Conservation (phyloP, 2,113 vertebrate genomes). For the Gila orcuttii region DNA sequence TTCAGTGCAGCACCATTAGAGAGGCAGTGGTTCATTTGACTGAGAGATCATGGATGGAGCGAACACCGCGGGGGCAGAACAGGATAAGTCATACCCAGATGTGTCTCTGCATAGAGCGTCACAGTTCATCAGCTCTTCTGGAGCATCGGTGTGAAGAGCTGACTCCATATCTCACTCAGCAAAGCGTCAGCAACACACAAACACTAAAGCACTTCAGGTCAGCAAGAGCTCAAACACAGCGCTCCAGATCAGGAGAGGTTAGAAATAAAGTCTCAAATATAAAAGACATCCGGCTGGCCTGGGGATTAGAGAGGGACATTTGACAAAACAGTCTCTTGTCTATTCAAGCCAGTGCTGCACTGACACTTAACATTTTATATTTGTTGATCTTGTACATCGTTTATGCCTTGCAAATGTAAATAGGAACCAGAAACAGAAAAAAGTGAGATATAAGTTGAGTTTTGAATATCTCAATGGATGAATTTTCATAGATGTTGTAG, state of each 20-base stretch:
- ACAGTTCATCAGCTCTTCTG: constrained; percentile 34
- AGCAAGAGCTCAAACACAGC: background rate
- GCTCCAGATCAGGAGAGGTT: background rate
- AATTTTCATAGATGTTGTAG: background rate
- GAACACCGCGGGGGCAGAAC: background rate
- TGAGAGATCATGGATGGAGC: constrained; percentile 18
- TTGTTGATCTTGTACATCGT: background rate
- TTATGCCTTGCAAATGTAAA: background rate
- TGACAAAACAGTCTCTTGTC: background rate
- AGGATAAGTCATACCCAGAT: constrained; percentile 9
- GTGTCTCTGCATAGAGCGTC: constrained; percentile 16
- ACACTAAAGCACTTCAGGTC: constrained; percentile 3
- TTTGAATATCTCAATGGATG: background rate
- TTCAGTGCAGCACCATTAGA: constrained; percentile 65
- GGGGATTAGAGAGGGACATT: background rate
- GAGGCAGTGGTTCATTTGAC: constrained; percentile 57
- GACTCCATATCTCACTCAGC: constrained; percentile 43
- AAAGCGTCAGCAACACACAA: constrained; percentile 36
- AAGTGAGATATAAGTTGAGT: background rate
- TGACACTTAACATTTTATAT: background rate
- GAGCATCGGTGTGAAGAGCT: constrained; percentile 16
- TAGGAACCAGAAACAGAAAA: no score
- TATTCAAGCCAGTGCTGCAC: background rate
- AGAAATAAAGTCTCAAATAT: background rate
- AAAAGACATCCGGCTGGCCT: background rate